Evolutionary conservation across 1,140 invertebrate genomes (phyloP), one percentile per base, ranked within the genome.

Genomic region (Drosophila pachea): DNA sequence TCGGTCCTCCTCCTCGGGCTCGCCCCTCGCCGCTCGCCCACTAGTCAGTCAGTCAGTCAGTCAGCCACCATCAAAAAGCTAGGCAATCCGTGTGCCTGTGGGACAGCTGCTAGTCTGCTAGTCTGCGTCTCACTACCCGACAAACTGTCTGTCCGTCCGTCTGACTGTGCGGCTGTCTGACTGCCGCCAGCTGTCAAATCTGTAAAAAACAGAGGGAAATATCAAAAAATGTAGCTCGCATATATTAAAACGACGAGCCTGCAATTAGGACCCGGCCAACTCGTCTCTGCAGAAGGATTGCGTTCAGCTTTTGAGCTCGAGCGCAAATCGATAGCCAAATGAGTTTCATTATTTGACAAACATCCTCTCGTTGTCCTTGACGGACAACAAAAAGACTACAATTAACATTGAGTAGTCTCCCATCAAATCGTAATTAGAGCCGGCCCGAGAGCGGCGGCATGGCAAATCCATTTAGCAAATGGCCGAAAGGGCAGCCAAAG

Each of bases 41-140:
- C 67, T 47, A 63, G 58, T 59, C 55, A 42, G 42, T 33, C 59
- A n/a, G n/a, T n/a, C n/a, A n/a, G 56, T 61, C 59, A 45, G 40
- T 36, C 50, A 31, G 49, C 33, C 67, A 54, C 14, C 42, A 65
- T 64, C 53, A 58, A 53, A 54, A 48, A 61, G 73, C 81, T 76
- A 78, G 55, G 58, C 63, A 72, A 58, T 76, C 76, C 78, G 54
- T 58, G 59, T 63, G 74, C 43, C 43, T 38, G 56, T 14, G 35
- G 7, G 62, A 12, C 52, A 48, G 43, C 42, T 29, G 52, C 29
- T 22, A 4, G 22, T 40, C 5, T n/a, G n/a, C n/a, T n/a, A n/a
- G n/a, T 3, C 8, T 31, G 7, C 29, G 2, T 31, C 9, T 47
- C 16, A 4, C 22, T 47, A 4, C 4, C 36, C 8, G 9, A 38